These are phyloP conservation scores for Zele albiditarsus DNA, from an alignment of 2,888 invertebrate genomes.

Conservation along the genomic window DNA sequence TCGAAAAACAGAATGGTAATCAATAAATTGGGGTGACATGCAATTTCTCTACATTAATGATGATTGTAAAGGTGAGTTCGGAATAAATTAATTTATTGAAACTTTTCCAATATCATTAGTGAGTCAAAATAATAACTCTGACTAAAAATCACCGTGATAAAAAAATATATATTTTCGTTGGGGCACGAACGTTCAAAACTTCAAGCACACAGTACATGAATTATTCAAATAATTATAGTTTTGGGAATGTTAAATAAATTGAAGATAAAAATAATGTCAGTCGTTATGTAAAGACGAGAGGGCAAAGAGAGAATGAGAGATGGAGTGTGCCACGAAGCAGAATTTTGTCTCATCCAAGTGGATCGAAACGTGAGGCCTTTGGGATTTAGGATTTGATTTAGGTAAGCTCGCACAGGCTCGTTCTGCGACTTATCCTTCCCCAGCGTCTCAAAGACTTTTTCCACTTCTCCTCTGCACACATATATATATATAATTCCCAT, in stretches of 20 bases:
- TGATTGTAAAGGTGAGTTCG: too few species aligned
- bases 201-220: too few species aligned
- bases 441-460: slow-evolving; percentile 46
- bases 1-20: too few species aligned
- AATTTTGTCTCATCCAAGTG: slow-evolving; percentile 31
- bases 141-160: too few species aligned
- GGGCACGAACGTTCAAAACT: too few species aligned
- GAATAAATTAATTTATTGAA: too few species aligned
- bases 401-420: slow-evolving; percentile 47
- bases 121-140: too few species aligned
- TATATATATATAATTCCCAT: not conserved
- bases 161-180: too few species aligned
- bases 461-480: slow-evolving; percentile 26
- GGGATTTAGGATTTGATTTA: slow-evolving; percentile 52
- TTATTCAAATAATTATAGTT: not conserved
- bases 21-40: too few species aligned
- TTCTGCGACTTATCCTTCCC: slow-evolving; percentile 43
- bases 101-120: too few species aligned
- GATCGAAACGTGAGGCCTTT: slow-evolving; percentile 30
- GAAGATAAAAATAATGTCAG: not conserved
- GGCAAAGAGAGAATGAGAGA: not conserved
- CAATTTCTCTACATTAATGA: too few species aligned
- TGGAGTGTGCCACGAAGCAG: slow-evolving; percentile 13
- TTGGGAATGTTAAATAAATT: not conserved
- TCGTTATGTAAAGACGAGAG: not conserved